Percentiles rank a stretch among this genome's conserved stretches.
Evolutionary conservation across 2,888 invertebrate genomes (phyloP).

Genomic region (Timema podura): DNA sequence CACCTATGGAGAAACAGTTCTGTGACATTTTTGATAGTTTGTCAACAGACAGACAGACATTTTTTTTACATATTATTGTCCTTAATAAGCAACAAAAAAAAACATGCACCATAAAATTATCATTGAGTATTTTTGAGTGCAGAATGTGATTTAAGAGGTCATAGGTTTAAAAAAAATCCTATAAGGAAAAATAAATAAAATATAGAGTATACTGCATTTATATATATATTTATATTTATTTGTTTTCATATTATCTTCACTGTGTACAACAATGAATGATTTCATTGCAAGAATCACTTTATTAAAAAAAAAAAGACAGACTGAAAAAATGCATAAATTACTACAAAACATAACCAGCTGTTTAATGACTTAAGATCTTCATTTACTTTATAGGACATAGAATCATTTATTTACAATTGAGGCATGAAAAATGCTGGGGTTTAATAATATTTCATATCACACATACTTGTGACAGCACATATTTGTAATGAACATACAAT

Average conservation of each 20-base stretch:
- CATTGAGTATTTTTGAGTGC: slow-evolving; percentile 25
- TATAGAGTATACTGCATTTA: slow-evolving; percentile 21
- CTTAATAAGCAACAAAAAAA: too few species aligned
- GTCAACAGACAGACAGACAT: too few species aligned
- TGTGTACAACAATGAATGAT: slow-evolving; percentile 33
- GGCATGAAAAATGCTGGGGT: slow-evolving; percentile 30
- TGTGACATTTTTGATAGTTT: too few species aligned
- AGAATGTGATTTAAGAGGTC: slow-evolving; percentile 32
- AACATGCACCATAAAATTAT: too few species aligned
- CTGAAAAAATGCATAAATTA: slow-evolving; percentile 28
- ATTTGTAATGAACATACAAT: too few species aligned
- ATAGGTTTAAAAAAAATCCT: slow-evolving; percentile 28
- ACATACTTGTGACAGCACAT: slow-evolving; percentile 22
- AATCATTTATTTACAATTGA: slow-evolving; percentile 27
- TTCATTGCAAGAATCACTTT: slow-evolving; percentile 27
- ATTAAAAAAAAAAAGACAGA: slow-evolving; percentile 32
- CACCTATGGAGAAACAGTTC: too few species aligned
- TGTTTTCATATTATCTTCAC: slow-evolving; percentile 34
- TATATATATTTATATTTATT: slow-evolving; percentile 17
- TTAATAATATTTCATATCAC: slow-evolving; percentile 23
- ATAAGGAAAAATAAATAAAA: slow-evolving; percentile 32
- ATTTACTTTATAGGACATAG: neutral
- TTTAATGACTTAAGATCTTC: neutral
- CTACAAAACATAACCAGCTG: slow-evolving; percentile 27
- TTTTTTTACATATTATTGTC: too few species aligned